Evolutionary conservation across 2,888 invertebrate genomes (phyloP).

Genomic region (Himalopsyche anomala): DNA sequence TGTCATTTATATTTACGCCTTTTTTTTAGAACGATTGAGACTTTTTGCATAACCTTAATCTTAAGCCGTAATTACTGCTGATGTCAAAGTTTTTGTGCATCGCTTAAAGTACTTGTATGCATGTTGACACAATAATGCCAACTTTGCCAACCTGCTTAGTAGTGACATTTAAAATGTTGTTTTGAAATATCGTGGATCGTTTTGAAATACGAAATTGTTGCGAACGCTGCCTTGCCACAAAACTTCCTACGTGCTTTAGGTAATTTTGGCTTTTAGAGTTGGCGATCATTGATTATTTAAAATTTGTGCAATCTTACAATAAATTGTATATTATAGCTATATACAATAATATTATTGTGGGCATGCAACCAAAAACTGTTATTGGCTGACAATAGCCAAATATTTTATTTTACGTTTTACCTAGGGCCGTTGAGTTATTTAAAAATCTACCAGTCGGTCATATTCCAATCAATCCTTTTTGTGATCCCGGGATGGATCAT

Average conservation of each 20-base stretch:
- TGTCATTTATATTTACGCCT: no score
- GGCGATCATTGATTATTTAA: background rate
- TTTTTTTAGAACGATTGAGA: no score
- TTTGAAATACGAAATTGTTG: slow-evolving; percentile 14
- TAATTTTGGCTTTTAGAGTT: background rate
- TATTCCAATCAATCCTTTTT: no score
- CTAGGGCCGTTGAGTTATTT: no score
- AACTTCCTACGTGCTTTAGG: background rate
- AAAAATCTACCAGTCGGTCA: no score
- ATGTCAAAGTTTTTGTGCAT: background rate
- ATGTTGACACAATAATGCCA: background rate
- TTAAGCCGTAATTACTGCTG: background rate
- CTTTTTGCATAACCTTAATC: background rate
- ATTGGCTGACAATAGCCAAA: no score
- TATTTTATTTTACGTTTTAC: no score
- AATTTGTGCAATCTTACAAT: no score
- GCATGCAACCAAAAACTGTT: no score
- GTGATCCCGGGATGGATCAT: no score
- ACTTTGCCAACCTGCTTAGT: background rate
- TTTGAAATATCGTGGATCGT: background rate
- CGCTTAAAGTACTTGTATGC: background rate
- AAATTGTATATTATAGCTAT: no score
- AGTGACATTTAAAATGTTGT: slow-evolving; percentile 26
- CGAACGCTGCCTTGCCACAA: background rate
- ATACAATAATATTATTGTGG: no score